Base-by-base conservation (phyloP, 2,113 vertebrate species). In the Antechinus stuartii region DNA sequence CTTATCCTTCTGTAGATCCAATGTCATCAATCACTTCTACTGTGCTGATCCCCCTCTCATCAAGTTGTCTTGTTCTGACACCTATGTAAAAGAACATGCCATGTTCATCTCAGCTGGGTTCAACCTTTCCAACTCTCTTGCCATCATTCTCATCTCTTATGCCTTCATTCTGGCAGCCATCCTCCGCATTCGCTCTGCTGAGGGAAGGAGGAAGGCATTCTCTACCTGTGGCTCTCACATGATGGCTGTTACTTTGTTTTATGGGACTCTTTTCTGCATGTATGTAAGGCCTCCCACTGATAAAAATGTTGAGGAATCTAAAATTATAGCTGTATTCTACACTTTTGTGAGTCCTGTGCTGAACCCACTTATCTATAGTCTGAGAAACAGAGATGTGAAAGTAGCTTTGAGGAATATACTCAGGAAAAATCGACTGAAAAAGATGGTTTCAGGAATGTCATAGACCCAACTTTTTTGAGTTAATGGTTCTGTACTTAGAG, bases 141-240 rank as follows among this genome's bases (percentile, higher is more conserved):
- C 46, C 89, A 96, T 97, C 68, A 97, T 98, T 19, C 49, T 98
- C 47, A n/a, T 96, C 23, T 97, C 96, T 25, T 98, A 96, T 14
- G 10, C 14, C 68, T 95, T 94, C 91, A 97, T 97, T 26, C 30
- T 96, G 0, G 25, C 50, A 11, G 24, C 97, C 54, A 61, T 96
- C 16, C 52, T 98, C n/a, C 89, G 25, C 7, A 97, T 98, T 90
- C 95, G 84, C 14, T 97, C 97, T 22, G 49, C 95, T 23, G 56
- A 93, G 2, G 97, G 97, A 49, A 96, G 95, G 42, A 19, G 0
- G 54, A 98, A 97, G 42, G 95, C 95, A 1, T 96, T 98, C 50
- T 97, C 97, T n/a, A 98, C 97, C 91, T 98, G 98, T 95, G 96
- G 93, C 2, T 98, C 97, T 30, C 98, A 98, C 52, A 90, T 98